These are phyloP conservation scores for Pituophis catenifer DNA, from an alignment of 2,113 vertebrate species.

Conservation along the genomic window DNA sequence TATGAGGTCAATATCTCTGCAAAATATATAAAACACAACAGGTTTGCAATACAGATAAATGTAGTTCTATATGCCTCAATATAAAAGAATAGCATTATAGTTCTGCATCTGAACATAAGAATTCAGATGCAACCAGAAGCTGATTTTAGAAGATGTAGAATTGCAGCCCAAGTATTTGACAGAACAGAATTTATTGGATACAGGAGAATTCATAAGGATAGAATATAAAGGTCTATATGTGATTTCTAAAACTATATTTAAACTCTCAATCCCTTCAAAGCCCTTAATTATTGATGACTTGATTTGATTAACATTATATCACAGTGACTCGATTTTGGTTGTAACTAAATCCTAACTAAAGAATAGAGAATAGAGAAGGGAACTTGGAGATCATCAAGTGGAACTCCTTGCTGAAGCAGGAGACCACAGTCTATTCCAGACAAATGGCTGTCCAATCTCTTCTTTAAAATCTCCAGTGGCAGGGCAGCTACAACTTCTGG, in stretches of 20 bases:
- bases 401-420: background rate
- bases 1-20: slow-evolving; percentile 32
- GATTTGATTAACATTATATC: background rate
- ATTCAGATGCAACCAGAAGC: background rate
- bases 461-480: background rate
- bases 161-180: background rate
- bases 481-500: background rate
- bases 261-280: slow-evolving; percentile 31
- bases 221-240: background rate
- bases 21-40: slow-evolving; percentile 2
- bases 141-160: background rate
- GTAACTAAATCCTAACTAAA: background rate
- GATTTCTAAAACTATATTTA: background rate
- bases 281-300: background rate
- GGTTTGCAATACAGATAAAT: slow-evolving; percentile 19
- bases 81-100: background rate
- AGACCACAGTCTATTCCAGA: background rate
- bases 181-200: slow-evolving; percentile 18
- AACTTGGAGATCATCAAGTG: background rate
- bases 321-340: background rate
- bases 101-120: background rate
- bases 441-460: background rate
- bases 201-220: background rate
- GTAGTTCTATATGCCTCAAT: background rate
- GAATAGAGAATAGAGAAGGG: background rate